Evolutionary conservation across 2,888 invertebrate genomes (phyloP).

Genomic region (Lithophane semibrunnea): DNA sequence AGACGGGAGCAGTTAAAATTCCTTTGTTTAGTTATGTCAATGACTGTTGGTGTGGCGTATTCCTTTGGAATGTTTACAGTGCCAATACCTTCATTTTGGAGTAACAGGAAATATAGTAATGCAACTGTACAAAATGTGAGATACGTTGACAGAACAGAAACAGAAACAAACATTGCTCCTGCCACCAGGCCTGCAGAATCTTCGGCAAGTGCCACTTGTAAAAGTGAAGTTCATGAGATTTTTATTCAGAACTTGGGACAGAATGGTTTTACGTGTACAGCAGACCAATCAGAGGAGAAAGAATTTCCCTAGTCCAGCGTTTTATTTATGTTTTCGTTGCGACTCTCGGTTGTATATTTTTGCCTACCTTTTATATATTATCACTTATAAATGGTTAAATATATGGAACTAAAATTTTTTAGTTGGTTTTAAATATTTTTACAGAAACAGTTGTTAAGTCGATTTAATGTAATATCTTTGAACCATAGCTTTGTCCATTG

Average conservation of each 20-base stretch:
- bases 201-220: constrained; percentile 1
- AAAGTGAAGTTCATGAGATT: constrained; percentile 37
- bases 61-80: constrained; percentile 77
- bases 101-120: neutral
- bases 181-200: neutral
- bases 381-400: constrained; percentile 11
- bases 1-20: constrained; percentile 79
- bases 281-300: neutral
- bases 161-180: constrained; percentile 64
- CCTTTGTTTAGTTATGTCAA: constrained; percentile 76
- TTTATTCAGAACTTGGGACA: neutral
- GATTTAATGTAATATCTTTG: neutral
- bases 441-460: neutral
- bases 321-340: constrained; percentile 19
- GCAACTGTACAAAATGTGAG: constrained; percentile 32
- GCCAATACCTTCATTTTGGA: constrained; percentile 50
- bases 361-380: constrained; percentile 20
- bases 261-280: constrained; percentile 39
- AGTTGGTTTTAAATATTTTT: neutral
- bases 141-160: constrained; percentile 71
- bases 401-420: constrained; percentile 32
- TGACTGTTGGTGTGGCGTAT: constrained; percentile 79
- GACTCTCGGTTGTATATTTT: constrained; percentile 23
- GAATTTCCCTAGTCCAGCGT: neutral
- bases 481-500: neutral